Evolutionary conservation across 2,888 invertebrate species (phyloP).

Genomic region (Palloptera scutellata): DNA sequence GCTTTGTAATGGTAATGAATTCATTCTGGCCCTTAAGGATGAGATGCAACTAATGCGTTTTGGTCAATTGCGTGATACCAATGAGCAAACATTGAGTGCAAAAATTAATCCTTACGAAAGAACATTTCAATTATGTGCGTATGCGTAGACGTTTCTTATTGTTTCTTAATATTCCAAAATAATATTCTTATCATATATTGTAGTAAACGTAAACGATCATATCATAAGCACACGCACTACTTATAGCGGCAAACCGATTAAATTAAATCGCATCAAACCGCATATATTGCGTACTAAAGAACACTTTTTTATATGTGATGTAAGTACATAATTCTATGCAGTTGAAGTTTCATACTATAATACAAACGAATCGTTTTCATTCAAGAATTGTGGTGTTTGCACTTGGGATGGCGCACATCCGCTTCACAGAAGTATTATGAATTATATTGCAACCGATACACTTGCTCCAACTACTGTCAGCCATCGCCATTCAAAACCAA

Average conservation of each 20-base stretch:
- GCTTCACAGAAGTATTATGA: constrained; percentile 30
- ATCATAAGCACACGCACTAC: constrained; percentile 38
- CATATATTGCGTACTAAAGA: constrained; percentile 38
- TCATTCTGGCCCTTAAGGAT: constrained; percentile 37
- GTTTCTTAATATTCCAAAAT: not conserved
- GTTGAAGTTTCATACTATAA: not conserved
- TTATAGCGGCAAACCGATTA: constrained; percentile 38
- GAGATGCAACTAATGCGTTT: constrained; percentile 40
- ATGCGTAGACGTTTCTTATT: not conserved
- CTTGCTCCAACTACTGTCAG: constrained; percentile 3
- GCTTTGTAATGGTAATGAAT: constrained; percentile 43
- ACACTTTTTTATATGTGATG: constrained; percentile 46
- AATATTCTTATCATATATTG: constrained; percentile 14
- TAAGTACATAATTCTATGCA: constrained; percentile 30
- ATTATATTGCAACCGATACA: constrained; percentile 13
- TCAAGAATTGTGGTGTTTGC: constrained; percentile 44
- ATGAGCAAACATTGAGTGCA: constrained; percentile 12
- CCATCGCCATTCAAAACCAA: not conserved
- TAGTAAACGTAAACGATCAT: constrained; percentile 35
- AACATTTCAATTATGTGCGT: constrained; percentile 33
- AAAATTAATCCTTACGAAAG: constrained; percentile 23
- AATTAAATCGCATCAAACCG: constrained; percentile 40
- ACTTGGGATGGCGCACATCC: constrained; percentile 42
- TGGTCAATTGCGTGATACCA: constrained; percentile 26
- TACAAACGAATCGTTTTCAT: not conserved